Evolutionary conservation across 2,113 vertebrate species (phyloP).

Genomic region (Rhynchopsitta pachyrhyncha): DNA sequence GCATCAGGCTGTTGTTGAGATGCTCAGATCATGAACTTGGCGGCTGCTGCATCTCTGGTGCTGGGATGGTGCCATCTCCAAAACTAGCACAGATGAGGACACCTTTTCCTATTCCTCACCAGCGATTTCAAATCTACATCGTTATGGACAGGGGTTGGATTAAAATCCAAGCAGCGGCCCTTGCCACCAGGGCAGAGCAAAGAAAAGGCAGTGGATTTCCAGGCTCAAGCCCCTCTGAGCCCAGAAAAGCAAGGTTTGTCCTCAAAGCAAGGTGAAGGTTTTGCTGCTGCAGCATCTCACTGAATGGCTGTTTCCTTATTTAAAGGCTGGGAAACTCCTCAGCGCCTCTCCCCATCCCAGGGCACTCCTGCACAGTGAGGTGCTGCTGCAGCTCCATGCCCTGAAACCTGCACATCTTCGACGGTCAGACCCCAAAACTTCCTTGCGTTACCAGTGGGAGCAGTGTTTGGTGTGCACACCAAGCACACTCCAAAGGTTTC

Average conservation of each 20-base stretch:
- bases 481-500: accelerated
- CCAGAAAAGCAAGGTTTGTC: not conserved
- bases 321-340: not conserved
- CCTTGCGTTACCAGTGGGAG: not conserved
- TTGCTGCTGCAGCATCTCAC: not conserved
- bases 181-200: not conserved
- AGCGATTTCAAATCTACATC: no score
- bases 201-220: not conserved
- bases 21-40: accelerated
- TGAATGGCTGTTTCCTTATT: not conserved
- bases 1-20: no score
- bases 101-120: accelerated
- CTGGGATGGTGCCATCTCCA: not conserved
- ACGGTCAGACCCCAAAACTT: not conserved
- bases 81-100: not conserved
- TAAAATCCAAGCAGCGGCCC: not conserved
- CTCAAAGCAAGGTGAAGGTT: not conserved
- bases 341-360: not conserved
- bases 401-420: accelerated
- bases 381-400: not conserved
- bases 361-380: not conserved
- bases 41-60: no score
- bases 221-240: not conserved
- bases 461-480: accelerated
- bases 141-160: not conserved